These are phyloP conservation scores for Idaea aversata DNA, from an alignment of 2,888 invertebrate species.

Conservation along the genomic window DNA sequence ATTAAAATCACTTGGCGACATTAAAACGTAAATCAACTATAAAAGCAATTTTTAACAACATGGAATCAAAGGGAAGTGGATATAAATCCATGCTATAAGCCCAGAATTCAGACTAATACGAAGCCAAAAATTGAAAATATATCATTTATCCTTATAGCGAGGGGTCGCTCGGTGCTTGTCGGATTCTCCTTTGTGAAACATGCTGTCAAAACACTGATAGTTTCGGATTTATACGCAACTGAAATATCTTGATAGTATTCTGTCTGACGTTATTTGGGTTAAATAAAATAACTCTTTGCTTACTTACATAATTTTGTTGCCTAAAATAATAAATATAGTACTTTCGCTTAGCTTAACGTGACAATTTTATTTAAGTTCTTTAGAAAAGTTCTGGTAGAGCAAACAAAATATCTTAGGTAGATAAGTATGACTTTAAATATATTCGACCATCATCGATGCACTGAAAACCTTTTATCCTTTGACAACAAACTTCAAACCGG, in stretches of 20 bases:
- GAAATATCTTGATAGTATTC: constrained; percentile 46
- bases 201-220: constrained; percentile 71
- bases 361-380: too few relatives aligned
- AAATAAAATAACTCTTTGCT: constrained; percentile 14
- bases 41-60: constrained; percentile 6
- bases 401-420: constrained; percentile 10
- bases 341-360: too few relatives aligned
- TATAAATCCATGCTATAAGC: constrained; percentile 63
- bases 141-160: constrained; percentile 58
- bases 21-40: constrained; percentile 1
- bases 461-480: constrained; percentile 33
- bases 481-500: constrained; percentile 36
- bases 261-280: constrained; percentile 46
- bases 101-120: constrained; percentile 57
- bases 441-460: constrained; percentile 26
- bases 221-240: constrained; percentile 40
- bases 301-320: neutral
- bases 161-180: constrained; percentile 50
- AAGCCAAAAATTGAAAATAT: constrained; percentile 76
- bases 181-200: constrained; percentile 56
- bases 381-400: neutral
- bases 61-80: constrained; percentile 21
- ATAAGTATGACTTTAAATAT: constrained; percentile 4
- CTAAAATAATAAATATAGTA: neutral
- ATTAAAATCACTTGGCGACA: constrained; percentile 12